Base-by-base conservation (phyloP, 1,140 invertebrate species). In the Matsumurasca onukii region DNA sequence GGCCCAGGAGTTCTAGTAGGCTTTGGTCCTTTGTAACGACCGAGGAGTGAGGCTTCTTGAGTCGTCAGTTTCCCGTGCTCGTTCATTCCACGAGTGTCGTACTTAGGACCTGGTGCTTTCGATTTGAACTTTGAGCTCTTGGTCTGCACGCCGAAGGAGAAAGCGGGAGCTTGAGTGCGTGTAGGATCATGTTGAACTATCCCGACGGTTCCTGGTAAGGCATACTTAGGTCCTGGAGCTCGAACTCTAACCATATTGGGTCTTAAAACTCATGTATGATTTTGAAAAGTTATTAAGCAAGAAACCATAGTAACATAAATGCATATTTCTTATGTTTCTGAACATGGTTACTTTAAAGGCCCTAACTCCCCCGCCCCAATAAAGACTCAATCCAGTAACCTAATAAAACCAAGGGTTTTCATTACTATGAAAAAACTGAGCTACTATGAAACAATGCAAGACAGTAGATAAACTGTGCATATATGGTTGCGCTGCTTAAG, bases 191-290 rank as follows among this genome's bases (percentile, higher is more conserved):
- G 55, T 5, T 59, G 2, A 27, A 25, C 25, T 12, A 13, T 27
- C 5, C 55, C 55, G 30, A 59, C 5, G 13, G 25, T 59, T 24
- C 24, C 9, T 9, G 55, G 55, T n/a, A 59, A 29, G 5, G 25
- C 24, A 59, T 59, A 59, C 5, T 29, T 25, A 2, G 55, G 55
- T n/a, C 55, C 55, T 22, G 55, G 55, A 59, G 2, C 25, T 5
- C 24, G 22, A 27, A 29, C n/a, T 59, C 25, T 59, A 13, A 59
- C 55, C 55, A 59, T 59, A 27, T 59, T 59, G 24, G 25, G 25
- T 59, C 2, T 59, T 59, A 59, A 59, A 39, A n/a, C n/a, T n/a
- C n/a, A n/a, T n/a, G n/a, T n/a, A n/a, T n/a, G n/a, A n/a, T n/a
- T n/a, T n/a, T n/a, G n/a, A n/a, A n/a, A n/a, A n/a, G n/a, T n/a